phyloP scores from a whole-genome alignment of 64 coral and sea anemone species.

The Trachythela sp. region DNA sequence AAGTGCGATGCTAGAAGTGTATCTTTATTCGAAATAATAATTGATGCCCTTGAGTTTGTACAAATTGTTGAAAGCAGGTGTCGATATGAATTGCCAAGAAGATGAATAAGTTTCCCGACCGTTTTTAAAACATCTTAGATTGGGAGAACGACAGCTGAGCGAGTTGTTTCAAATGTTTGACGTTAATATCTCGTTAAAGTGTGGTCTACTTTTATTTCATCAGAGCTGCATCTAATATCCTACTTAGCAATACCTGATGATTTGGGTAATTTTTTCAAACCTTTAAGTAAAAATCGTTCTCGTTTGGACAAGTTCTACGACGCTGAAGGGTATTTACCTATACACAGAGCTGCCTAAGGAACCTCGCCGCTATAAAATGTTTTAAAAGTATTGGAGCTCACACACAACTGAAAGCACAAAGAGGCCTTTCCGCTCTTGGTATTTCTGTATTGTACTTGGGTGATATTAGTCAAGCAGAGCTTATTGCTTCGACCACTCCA shows the following conservation, averaged over 20 bases:
- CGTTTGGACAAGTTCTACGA: constrained; percentile 49
- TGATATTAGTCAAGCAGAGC: too few relatives aligned
- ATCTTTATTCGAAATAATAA: background rate
- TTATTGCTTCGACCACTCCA: too few relatives aligned
- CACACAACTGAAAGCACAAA: background rate
- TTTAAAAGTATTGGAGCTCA: constrained; percentile 53
- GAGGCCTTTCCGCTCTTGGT: constrained; percentile 2
- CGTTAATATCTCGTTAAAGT: constrained; percentile 33
- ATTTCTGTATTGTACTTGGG: too few relatives aligned
- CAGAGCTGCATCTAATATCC: constrained; percentile 56
- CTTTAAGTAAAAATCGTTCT: background rate
- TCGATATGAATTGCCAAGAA: background rate
- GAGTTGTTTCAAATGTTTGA: background rate
- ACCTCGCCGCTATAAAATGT: constrained; percentile 1
- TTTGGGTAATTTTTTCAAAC: constrained; percentile 17
- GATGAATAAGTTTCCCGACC: background rate
- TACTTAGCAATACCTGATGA: constrained; percentile 26
- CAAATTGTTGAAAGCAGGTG: background rate
- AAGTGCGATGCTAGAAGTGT: background rate
- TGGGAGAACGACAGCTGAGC: background rate
- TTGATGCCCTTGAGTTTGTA: background rate
- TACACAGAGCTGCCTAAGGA: constrained; percentile 64
- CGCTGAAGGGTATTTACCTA: constrained; percentile 40
- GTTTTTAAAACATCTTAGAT: background rate
- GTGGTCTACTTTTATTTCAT: constrained; percentile 15